Conservation (phyloP, 1,140 invertebrate genomes). For the Diorhabda carinulata region DNA sequence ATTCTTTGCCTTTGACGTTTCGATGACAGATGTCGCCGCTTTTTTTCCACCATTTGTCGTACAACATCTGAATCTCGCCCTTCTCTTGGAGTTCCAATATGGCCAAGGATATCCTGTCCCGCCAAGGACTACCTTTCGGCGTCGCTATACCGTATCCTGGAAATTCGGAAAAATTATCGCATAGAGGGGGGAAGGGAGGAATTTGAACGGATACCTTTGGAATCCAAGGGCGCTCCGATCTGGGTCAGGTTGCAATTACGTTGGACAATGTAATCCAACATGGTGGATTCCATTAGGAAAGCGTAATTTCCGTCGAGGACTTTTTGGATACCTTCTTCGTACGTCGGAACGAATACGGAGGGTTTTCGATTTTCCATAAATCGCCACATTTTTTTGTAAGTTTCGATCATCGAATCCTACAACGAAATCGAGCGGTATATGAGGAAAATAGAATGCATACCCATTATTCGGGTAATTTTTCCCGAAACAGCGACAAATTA, state of each 20-base stretch:
- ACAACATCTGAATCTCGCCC: slow-evolving; percentile 89
- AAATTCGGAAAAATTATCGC: not conserved
- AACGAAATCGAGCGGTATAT: not conserved
- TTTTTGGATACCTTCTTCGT: slow-evolving; percentile 75
- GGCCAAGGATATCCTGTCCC: slow-evolving; percentile 91
- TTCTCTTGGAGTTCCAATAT: slow-evolving; percentile 95
- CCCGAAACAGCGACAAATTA: no score
- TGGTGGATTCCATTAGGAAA: slow-evolving; percentile 92
- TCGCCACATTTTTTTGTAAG: slow-evolving; percentile 84
- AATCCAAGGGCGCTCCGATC: slow-evolving; percentile 56
- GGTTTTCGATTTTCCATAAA: slow-evolving; percentile 75
- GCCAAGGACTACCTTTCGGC: slow-evolving; percentile 87
- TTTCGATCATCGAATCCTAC: slow-evolving; percentile 80
- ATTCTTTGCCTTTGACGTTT: slow-evolving; percentile 78
- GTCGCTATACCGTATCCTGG: slow-evolving; percentile 80
- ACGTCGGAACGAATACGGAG: slow-evolving; percentile 67
- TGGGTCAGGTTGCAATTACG: slow-evolving; percentile 91
- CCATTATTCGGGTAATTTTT: no score
- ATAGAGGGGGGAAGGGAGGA: no score
- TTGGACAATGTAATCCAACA: slow-evolving; percentile 85
- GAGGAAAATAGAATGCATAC: no score
- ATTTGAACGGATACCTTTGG: slow-evolving; percentile 23
- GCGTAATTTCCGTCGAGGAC: slow-evolving; percentile 83
- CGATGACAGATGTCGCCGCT: slow-evolving; percentile 86
- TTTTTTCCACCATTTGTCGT: slow-evolving; percentile 95